phyloP scores from a whole-genome alignment of 2,113 vertebrate species.

The Sander lucioperca region DNA sequence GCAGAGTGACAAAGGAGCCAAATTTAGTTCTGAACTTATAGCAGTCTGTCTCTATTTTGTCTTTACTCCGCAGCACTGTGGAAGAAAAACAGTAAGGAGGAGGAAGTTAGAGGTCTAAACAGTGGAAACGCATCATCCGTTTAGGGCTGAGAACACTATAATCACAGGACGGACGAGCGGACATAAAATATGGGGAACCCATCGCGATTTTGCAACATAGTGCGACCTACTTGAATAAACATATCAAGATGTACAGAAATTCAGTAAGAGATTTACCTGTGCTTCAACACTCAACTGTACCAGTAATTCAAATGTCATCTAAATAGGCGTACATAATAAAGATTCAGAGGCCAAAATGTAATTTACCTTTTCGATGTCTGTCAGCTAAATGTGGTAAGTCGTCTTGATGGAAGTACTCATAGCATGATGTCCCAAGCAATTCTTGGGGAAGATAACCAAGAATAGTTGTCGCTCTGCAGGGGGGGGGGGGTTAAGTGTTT shows the following conservation, averaged over 20 bases:
- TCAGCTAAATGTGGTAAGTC: constrained; percentile 91
- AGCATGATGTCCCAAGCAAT: constrained; percentile 93
- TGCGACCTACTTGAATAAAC: not conserved
- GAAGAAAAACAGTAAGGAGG: constrained; percentile 48
- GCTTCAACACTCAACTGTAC: not conserved
- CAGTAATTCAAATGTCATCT: not conserved
- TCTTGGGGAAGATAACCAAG: constrained; percentile 95
- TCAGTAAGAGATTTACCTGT: not conserved
- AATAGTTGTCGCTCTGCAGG: constrained; percentile 86
- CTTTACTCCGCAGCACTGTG: constrained; percentile 91
- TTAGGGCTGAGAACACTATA: not conserved
- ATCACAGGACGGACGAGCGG: not conserved
- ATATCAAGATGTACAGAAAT: not conserved
- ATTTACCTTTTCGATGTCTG: constrained; percentile 91
- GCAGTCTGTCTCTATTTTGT: constrained; percentile 91
- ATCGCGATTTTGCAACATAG: not conserved
- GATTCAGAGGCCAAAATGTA: not conserved
- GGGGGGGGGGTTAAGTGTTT: not conserved
- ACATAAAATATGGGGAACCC: not conserved
- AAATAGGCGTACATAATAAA: not conserved
- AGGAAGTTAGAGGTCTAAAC: not conserved
- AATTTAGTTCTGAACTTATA: constrained; percentile 94
- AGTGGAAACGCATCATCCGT: not conserved
- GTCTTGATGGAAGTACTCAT: constrained; percentile 94
- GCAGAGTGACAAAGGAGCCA: constrained; percentile 90